Percentiles rank a stretch among this genome's conserved stretches.
Conservation (phyloP, 1,140 invertebrate genomes). For the Brachionus calyciflorus region DNA sequence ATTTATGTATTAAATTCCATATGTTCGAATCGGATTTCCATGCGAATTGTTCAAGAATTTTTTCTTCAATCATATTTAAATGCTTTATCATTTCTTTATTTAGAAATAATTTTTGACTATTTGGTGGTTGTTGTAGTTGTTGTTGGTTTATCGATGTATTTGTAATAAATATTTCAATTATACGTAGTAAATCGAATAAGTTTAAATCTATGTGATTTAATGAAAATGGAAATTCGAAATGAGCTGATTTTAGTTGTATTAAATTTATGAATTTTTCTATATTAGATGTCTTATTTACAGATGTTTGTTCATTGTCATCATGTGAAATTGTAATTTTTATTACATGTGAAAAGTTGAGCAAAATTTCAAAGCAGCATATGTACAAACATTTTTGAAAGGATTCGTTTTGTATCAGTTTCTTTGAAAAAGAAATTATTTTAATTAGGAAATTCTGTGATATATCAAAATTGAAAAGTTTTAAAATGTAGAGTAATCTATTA, state of each 20-base stretch:
- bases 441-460: too few species aligned
- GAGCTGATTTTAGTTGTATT: neutral
- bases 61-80: constrained; percentile 13
- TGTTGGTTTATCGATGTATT: neutral
- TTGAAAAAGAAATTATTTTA: neutral
- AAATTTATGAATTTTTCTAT: neutral
- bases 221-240: constrained; percentile 24
- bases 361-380: constrained; percentile 16
- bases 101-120: neutral
- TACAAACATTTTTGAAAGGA: constrained; percentile 13
- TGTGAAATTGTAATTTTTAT: neutral
- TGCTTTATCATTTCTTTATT: constrained; percentile 10
- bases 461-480: too few species aligned
- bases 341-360: neutral
- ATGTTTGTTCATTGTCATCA: neutral
- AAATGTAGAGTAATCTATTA: too few species aligned
- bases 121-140: neutral
- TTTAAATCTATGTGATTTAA: neutral
- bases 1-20: neutral
- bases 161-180: constrained; percentile 21
- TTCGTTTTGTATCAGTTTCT: constrained; percentile 8
- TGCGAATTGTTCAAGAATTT: neutral
- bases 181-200: neutral
- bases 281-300: neutral
- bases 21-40: neutral